Base-by-base conservation (phyloP, 2,113 vertebrate genomes). In the Hiodon alosoides region DNA sequence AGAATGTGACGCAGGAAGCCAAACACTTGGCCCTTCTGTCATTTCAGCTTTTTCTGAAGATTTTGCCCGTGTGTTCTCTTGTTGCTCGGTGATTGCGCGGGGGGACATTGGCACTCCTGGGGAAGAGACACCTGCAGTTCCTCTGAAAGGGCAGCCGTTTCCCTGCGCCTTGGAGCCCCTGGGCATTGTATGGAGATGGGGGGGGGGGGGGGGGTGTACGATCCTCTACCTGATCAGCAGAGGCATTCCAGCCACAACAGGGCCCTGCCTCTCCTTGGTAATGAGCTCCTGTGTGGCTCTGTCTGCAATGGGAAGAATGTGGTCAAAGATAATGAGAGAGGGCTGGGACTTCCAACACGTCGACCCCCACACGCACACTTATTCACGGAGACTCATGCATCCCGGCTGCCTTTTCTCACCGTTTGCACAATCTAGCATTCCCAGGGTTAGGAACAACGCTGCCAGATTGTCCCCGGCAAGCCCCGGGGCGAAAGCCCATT, bases 181-280 rank as follows among this genome's bases (percentile, higher is more conserved):
- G 88, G 85, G 85, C 84, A 79, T 75, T 75, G 88, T 89, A 91
- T 92, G 93, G 89, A 92, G 84, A 71, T 76, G 79, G 83, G 83
- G 88, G 88, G 92, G 83, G 83, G 88, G 88, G 92, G 91, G 87
- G 84, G 31, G 31, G 31, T 31, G 87, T 87, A 87, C 88, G 90
- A 86, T 88, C 92, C 89, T 93, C 91, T 94, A 95, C 93, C 92
- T 95, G 93, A 90, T 89, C 90, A 90, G 90, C 90, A 91, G 91
- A 94, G 90, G 82, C 90, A 94, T 93, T 94, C 89, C 88, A 89
- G 81, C 83, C 89, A 87, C 84, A 91, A 91, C 89, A 90, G 89
- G 85, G 89, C 87, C 88, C 90, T 86, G 79, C 90, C 91, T 31
- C 90, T 89, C 90, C 89, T 91, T 92, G 90, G 92, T 92, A 94